Evolutionary conservation across 2,888 invertebrate genomes (phyloP).

Genomic region (Belgica antarctica): DNA sequence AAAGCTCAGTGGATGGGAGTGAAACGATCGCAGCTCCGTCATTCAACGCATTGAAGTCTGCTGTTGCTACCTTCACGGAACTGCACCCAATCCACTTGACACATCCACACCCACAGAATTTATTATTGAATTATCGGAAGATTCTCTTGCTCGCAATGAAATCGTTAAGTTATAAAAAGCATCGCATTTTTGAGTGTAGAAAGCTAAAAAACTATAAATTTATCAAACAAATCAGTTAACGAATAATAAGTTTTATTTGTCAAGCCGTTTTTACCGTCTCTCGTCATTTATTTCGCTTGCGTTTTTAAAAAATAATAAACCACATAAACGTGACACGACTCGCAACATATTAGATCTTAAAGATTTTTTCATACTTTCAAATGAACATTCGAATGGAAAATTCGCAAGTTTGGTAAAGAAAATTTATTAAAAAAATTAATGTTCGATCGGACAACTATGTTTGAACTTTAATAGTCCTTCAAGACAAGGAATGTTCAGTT

Average conservation of each 20-base stretch:
- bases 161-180: too few species aligned
- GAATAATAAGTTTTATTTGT: neutral
- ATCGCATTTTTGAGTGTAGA: neutral
- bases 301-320: slow-evolving; percentile 26
- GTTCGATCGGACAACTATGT: too few species aligned
- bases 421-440: too few species aligned
- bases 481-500: too few species aligned
- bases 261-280: neutral
- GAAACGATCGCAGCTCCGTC: slow-evolving; percentile 21
- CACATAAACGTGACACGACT: slow-evolving; percentile 31
- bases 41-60: neutral
- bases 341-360: neutral
- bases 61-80: too few species aligned
- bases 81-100: neutral
- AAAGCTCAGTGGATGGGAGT: neutral
- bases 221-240: neutral
- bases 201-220: slow-evolving; percentile 16
- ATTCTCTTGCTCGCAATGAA: too few species aligned
- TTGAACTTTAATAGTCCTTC: neutral
- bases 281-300: neutral
- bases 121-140: too few species aligned
- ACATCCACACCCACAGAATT: too few species aligned
- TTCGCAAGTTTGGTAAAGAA: too few species aligned
- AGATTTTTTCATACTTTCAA: neutral
- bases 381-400: neutral